A percentile compares a stretch with the other conserved stretches of the same genome.
These are phyloP conservation scores for Rugalucina vietnamica DNA, from an alignment of 2,888 invertebrate genomes.

Conservation along the genomic window DNA sequence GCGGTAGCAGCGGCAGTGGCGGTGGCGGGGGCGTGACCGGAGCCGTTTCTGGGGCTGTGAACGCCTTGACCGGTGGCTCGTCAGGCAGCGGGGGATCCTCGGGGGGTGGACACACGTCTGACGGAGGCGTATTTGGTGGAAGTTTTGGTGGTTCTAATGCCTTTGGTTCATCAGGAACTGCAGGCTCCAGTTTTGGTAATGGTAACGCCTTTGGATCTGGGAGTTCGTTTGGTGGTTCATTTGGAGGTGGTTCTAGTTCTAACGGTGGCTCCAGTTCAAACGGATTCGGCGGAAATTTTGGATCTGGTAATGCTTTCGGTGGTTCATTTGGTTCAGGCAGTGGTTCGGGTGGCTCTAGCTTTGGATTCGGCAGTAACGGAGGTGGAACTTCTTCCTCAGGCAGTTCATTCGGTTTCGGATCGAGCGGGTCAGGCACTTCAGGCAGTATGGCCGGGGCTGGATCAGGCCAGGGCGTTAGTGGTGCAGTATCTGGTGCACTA, in stretches of 20 bases:
- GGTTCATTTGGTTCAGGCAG: slow-evolving; percentile 20
- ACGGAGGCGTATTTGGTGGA: not conserved
- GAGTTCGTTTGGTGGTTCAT: not conserved
- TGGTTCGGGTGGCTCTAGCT: not conserved
- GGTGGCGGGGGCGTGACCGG: slow-evolving; percentile 12
- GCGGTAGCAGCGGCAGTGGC: not conserved
- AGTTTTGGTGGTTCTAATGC: not conserved
- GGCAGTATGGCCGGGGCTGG: not conserved
- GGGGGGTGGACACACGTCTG: slow-evolving; percentile 3
- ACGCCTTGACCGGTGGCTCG: slow-evolving; percentile 20
- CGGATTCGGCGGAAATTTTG: slow-evolving; percentile 25
- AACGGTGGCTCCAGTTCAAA: slow-evolving; percentile 29
- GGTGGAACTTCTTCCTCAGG: not conserved
- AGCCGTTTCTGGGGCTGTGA: slow-evolving; percentile 9
- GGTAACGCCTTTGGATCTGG: not conserved
- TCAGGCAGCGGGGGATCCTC: slow-evolving; percentile 11
- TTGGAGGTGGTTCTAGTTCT: slow-evolving; percentile 4
- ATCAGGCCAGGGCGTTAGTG: not conserved
- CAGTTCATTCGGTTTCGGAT: not conserved
- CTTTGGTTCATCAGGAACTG: not conserved
- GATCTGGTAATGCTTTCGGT: slow-evolving; percentile 26
- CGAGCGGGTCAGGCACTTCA: not conserved
- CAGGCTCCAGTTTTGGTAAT: slow-evolving; percentile 24
- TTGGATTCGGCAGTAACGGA: not conserved
- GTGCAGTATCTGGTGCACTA: slow-evolving; percentile 11